Base-by-base conservation (phyloP, 2,797 vertebrate genomes). In the Glossophaga mutica region DNA sequence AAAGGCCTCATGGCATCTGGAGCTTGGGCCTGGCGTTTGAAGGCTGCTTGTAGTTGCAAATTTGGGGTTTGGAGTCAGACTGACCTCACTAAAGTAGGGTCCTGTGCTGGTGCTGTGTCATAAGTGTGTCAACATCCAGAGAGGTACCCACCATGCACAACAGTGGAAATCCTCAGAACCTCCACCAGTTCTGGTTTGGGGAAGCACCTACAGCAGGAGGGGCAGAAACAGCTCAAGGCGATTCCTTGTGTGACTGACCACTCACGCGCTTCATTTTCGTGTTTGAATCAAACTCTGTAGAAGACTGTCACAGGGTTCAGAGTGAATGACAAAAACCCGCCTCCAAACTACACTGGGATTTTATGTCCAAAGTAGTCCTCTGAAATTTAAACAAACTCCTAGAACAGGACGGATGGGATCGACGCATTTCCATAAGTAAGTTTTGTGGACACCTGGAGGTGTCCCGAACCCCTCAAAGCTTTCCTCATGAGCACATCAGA, bases 401-500 rank as follows among this genome's bases (percentile, higher is more conserved):
- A 1, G 24, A 46, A 48, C 0, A 48, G 39, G 37, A 67, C 0
- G 2, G 59, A 9, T 0, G 3, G 2, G 19, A 26, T 26, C 62
- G 24, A 32, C 15, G 26, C 46, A 55, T 22, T 55, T 71, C 74
- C 37, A 16, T 5, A 32, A 55, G 65, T 12, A 19, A 77, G 32
- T 15, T 11, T 7, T 24, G 37, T 3, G 5, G 6, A 42, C 29
- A 21, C 6, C 65, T 29, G 42, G 37, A 22, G 19, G 1, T 22
- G 74, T 29, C 71, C 81, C 0, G 0, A 44, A 6, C 42, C 34
- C 57, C 68, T 26, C 0, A 5, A 32, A 71, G 71, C 44, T 37
- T 15, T 19, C 62, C 59, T n/a, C 4, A 21, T 1, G 9, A 37
- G 48, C 0, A 0, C 6, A 3, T 12, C 44, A 39, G 29, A 90